Evolutionary conservation across 2,113 vertebrate genomes (phyloP), one percentile per base, ranked within the genome.

Genomic region (Odontophorus gujanensis): DNA sequence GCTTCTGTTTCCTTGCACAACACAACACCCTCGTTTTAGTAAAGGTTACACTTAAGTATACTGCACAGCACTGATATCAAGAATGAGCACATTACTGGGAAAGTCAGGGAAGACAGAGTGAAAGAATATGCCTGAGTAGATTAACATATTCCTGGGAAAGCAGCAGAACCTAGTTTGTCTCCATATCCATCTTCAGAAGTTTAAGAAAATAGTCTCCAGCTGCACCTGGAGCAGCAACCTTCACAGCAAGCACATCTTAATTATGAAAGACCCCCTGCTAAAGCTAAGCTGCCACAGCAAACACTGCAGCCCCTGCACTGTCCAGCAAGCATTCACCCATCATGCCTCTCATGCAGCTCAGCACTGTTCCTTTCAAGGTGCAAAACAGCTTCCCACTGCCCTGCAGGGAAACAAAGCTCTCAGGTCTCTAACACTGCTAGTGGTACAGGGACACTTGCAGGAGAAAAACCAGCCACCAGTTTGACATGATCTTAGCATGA

Each of bases 51-150:
- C 34, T 5, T 36, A 25, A 63, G 69, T 6, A 9, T 21, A 87
- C 76, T 1, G 7, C 11, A 43, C 36, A 74, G 32, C 1, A 1
- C 72, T 53, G 63, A 63, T 0, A 1, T 47, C 57, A 61, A 66
- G 66, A 66, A 42, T 13, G 2, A 69, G 43, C 25, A 59, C 13
- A 6, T 42, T 40, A 24, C 47, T 75, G 47, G 51, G 57, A 45
- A 81, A 21, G n/a, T 77, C 18, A 84, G 14, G 38, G 40, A 73
- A 18, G 17, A 65, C 4, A 71, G 17, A n/a, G 42, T 10, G 6
- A 6, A 67, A 48, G 69, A 59, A 55, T 6, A 12, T 0, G 62
- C 43, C n/a, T 77, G 57, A 87, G 19, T 32, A 89, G 42, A 72
- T 10, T 5, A 82, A 28, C n/a, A 21, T 20, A 17, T 38, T 65